phyloP scores from a whole-genome alignment of 1,140 invertebrate genomes.

The Mya arenaria region DNA sequence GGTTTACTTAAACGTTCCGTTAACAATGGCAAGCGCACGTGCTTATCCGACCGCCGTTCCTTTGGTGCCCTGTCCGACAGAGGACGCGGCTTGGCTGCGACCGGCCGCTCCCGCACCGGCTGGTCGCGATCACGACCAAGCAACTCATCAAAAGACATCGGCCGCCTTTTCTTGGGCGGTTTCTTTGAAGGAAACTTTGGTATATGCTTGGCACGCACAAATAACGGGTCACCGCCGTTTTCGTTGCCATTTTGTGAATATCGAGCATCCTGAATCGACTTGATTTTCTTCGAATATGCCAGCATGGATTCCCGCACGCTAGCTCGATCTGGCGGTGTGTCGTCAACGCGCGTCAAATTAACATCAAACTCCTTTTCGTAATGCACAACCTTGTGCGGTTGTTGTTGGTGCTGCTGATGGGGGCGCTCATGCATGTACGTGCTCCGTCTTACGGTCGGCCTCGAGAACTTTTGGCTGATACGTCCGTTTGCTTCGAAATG shows the following conservation, averaged over 20 bases:
- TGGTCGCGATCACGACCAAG: slow-evolving; percentile 40
- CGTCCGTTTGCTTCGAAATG: slow-evolving; percentile 48
- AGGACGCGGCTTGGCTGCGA: slow-evolving; percentile 18
- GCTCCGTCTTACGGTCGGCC: slow-evolving; percentile 4
- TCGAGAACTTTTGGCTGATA: slow-evolving; percentile 1
- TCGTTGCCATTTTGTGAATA: background rate
- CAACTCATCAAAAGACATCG: slow-evolving; percentile 40
- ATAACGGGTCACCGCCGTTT: slow-evolving; percentile 11
- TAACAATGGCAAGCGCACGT: slow-evolving; percentile 10
- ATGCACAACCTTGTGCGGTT: slow-evolving; percentile 10
- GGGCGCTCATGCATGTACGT: background rate
- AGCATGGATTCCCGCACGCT: slow-evolving; percentile 40
- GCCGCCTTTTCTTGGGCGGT: slow-evolving; percentile 26
- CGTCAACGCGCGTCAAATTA: slow-evolving; percentile 29
- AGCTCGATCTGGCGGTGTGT: background rate
- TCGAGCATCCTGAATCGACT: slow-evolving; percentile 28
- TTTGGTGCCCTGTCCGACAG: slow-evolving; percentile 17
- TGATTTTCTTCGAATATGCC: slow-evolving; percentile 43
- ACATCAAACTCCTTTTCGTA: slow-evolving; percentile 53
- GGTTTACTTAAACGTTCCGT: slow-evolving; percentile 32
- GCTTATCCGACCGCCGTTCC: background rate
- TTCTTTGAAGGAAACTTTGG: slow-evolving; percentile 33
- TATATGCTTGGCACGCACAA: slow-evolving; percentile 43
- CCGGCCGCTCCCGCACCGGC: background rate
- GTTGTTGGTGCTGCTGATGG: no score